Evolutionary conservation across 2,113 vertebrate species (phyloP).

Genomic region (Ivindomyrus marchei): DNA sequence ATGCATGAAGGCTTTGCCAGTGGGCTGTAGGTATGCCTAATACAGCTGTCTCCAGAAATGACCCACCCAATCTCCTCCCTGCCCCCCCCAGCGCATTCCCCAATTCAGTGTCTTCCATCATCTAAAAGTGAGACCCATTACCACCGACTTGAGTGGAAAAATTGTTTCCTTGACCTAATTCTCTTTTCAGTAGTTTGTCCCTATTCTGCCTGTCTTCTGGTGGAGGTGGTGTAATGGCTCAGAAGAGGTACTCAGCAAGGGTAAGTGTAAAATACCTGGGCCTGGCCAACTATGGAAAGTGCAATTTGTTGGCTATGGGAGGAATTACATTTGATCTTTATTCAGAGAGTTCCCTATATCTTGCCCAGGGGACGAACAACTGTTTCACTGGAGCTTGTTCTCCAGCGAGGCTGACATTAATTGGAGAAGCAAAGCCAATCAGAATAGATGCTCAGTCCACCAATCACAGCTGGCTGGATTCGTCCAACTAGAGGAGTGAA

Average conservation of each 20-base stretch:
- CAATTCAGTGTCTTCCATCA: neutral
- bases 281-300: neutral
- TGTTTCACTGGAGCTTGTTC: constrained; percentile 2
- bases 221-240: neutral
- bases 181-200: neutral
- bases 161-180: constrained; percentile 10
- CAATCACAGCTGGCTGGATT: neutral
- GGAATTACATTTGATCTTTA: constrained; percentile 1
- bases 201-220: neutral
- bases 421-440: neutral
- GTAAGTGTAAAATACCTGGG: neutral
- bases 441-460: neutral
- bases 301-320: neutral
- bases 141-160: neutral
- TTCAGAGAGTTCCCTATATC: neutral
- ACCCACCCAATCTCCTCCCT: neutral
- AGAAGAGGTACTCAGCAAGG: neutral
- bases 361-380: neutral
- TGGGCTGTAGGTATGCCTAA: neutral
- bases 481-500: neutral
- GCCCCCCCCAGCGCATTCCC: neutral
- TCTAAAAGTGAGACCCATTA: neutral
- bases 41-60: constrained; percentile 3
- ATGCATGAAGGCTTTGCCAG: constrained; percentile 1
- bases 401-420: neutral